Evolutionary conservation across 2,888 invertebrate species (phyloP).

Genomic region (Eledone cirrhosa): DNA sequence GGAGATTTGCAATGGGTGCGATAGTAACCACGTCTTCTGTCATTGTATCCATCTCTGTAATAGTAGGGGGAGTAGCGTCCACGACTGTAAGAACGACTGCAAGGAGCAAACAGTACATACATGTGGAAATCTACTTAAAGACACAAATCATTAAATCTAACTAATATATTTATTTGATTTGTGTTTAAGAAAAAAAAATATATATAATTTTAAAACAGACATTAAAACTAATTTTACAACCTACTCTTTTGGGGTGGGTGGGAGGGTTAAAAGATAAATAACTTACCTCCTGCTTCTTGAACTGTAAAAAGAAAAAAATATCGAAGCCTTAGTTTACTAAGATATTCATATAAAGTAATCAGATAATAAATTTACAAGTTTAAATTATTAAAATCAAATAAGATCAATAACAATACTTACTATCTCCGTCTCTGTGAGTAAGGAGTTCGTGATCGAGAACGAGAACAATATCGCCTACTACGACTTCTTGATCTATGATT

Average conservation of each 20-base stretch:
- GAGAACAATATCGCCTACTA: slow-evolving; percentile 33
- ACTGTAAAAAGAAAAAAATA: slow-evolving; percentile 31
- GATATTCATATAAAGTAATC: too few relatives aligned
- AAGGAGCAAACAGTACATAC: neutral
- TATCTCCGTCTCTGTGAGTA: slow-evolving; percentile 34
- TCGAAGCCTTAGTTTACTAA: too few relatives aligned
- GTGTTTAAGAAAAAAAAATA: too few relatives aligned
- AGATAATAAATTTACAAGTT: too few relatives aligned
- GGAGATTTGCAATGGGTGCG: slow-evolving; percentile 72
- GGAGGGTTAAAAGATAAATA: neutral
- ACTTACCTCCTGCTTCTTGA: slow-evolving; percentile 39
- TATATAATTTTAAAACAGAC: too few relatives aligned
- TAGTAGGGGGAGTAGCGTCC: slow-evolving; percentile 26
- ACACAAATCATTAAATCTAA: too few relatives aligned
- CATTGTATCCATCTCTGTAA: slow-evolving; percentile 40
- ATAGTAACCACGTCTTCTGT: slow-evolving; percentile 66
- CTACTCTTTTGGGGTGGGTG: slow-evolving; percentile 47
- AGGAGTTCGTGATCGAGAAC: slow-evolving; percentile 41
- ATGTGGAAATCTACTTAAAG: too few relatives aligned
- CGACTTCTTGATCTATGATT: slow-evolving; percentile 37
- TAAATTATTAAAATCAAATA: neutral
- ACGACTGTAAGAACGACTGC: slow-evolving; percentile 47
- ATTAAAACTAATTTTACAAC: slow-evolving; percentile 24
- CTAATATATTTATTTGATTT: too few relatives aligned
- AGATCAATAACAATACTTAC: slow-evolving; percentile 30